Base-by-base conservation (phyloP, 2,888 invertebrate species). In the Agrilus cyanescens region DNA sequence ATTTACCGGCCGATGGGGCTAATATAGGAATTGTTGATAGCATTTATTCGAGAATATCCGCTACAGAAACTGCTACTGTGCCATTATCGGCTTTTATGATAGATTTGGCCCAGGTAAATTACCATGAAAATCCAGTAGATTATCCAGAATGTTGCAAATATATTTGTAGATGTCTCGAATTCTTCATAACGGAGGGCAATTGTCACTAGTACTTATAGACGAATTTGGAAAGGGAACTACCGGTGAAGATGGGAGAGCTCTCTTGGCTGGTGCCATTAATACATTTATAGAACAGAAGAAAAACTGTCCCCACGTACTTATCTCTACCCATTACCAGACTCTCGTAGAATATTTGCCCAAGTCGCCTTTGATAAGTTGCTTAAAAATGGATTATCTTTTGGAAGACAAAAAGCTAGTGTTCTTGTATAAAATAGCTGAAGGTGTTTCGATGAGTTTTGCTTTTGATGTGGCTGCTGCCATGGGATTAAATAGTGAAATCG, bases 171-270 rank as follows among this genome's bases (percentile, higher is more conserved):
- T 87, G 70, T 73, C 85, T 2, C 67, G 77, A 13, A 82, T 85
- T 3, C 63, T 88, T 2, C 72, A 76, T 50, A 76, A 76, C 51
- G 76, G 81, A 0, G 75, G 75, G 0, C 61, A 70, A 1, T 67
- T 70, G 47, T 86, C 89, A 0, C 65, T 95, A 3, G 71, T 94
- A 0, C 69, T 94, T 25, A 71, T 93, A 31, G 94, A 95, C 66
- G 93, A 93, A 69, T 89, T 93, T 69, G 93, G 91, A 4, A 82
- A 83, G 62, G 88, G 90, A 46, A 91, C 93, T 2, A 67, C 75
- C 1, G 75, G 80, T 60, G 67, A 73, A 3, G 90, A 90, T 65
- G 91, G 90, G 0, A 64, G 82, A 32, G 74, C 85, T 0, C 63
- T 94, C 29, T 67, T 90, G 14, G 74, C 78, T 0, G 76, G 85